Evolutionary conservation across 2,113 vertebrate genomes (phyloP).

Genomic region (Sebastes fasciatus): DNA sequence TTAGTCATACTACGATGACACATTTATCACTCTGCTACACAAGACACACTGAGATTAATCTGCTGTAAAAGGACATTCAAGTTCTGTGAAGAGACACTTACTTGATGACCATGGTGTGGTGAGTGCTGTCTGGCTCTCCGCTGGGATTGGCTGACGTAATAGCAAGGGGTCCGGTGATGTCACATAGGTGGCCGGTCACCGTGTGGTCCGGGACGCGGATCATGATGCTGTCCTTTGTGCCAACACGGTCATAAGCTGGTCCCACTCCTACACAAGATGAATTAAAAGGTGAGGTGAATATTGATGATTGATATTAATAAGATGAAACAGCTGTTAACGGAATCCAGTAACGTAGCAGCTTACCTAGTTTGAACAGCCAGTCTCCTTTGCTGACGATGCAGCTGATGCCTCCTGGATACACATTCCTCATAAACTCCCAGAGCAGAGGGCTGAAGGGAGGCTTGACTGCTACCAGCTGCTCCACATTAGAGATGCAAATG

Average conservation of each 20-base stretch:
- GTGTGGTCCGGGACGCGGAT: slow-evolving; percentile 92
- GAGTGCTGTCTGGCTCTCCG: slow-evolving; percentile 90
- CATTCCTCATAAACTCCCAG: slow-evolving; percentile 92
- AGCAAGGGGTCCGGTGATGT: slow-evolving; percentile 90
- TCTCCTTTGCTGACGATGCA: slow-evolving; percentile 92
- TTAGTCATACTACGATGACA: background rate
- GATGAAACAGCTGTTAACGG: background rate
- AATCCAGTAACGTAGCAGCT: background rate
- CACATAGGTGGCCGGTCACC: slow-evolving; percentile 87
- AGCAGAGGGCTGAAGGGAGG: slow-evolving; percentile 91
- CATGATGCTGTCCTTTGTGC: slow-evolving; percentile 92
- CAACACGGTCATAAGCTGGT: slow-evolving; percentile 88
- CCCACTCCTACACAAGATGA: slow-evolving; percentile 83
- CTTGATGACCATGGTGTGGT: slow-evolving; percentile 92
- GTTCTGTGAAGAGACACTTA: slow-evolving; percentile 67
- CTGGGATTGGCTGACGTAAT: slow-evolving; percentile 93
- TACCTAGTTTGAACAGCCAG: slow-evolving; percentile 90
- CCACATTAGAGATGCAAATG: slow-evolving; percentile 91
- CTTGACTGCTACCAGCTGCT: slow-evolving; percentile 86
- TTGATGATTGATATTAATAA: background rate
- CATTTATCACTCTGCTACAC: background rate
- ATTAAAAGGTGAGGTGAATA: background rate
- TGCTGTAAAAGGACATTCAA: background rate
- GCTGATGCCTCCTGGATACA: slow-evolving; percentile 92
- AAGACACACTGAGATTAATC: background rate